These are phyloP conservation scores for Brachyalestes nurse DNA, from an alignment of 2,797 vertebrate species.

Conservation along the genomic window DNA sequence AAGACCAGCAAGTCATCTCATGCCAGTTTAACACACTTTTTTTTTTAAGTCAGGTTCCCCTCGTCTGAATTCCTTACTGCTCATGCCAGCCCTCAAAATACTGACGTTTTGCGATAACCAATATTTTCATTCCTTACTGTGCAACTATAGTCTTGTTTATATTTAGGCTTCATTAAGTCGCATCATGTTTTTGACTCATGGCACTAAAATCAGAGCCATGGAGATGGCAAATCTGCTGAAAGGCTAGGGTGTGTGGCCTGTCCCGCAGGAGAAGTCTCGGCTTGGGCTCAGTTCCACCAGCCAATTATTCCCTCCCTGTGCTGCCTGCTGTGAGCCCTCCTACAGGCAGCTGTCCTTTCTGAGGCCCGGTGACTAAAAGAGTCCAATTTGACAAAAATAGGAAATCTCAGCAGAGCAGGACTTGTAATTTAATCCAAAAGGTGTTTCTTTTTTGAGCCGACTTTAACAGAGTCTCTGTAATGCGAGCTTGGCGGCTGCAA, in stretches of 20 bases:
- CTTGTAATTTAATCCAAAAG: conserved; percentile 66
- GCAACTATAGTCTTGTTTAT: not conserved
- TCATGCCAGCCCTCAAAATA: no score
- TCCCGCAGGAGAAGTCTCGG: conserved; percentile 53
- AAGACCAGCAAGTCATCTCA: no score
- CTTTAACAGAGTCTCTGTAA: conserved; percentile 60
- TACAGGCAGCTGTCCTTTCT: conserved; percentile 63
- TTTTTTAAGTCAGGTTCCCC: no score
- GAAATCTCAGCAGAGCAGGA: conserved; percentile 61
- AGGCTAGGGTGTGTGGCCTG: conserved; percentile 53
- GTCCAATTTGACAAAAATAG: conserved; percentile 60
- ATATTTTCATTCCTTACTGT: not conserved
- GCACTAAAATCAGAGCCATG: conserved; percentile 42
- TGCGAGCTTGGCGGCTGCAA: conserved; percentile 55
- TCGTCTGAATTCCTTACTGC: no score
- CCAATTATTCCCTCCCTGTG: conserved; percentile 55
- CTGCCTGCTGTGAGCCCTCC: conserved; percentile 53
- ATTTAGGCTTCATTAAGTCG: conserved; percentile 30
- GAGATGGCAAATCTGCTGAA: conserved; percentile 54
- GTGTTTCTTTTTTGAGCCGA: conserved; percentile 57
- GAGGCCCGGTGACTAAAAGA: conserved; percentile 57
- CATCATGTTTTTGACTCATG: conserved; percentile 50
- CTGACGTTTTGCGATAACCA: not conserved
- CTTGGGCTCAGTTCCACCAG: conserved; percentile 56
- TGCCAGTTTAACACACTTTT: no score